These are phyloP conservation scores for Orthochromis malagaraziensis DNA, from an alignment of 2,113 vertebrate genomes.

Conservation along the genomic window DNA sequence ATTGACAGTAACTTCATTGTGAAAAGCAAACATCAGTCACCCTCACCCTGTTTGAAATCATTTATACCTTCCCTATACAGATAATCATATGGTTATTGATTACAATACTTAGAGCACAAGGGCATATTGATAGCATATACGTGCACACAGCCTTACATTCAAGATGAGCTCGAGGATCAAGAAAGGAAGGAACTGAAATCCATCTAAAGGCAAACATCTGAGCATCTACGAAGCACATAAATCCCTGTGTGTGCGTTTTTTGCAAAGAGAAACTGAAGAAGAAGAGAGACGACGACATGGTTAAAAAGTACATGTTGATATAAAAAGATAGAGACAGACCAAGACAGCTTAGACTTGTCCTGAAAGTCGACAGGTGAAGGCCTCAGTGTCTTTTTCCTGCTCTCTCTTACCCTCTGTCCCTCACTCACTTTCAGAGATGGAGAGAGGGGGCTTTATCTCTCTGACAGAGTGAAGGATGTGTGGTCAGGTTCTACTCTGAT, in stretches of 20 bases:
- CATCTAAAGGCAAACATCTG: neutral
- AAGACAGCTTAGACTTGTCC: constrained; percentile 19
- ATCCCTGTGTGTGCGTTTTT: neutral
- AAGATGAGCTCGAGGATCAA: constrained; percentile 18
- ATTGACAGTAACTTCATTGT: constrained; percentile 99
- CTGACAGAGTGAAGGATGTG: constrained; percentile 98
- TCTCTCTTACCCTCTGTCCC: neutral
- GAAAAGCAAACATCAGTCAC: constrained; percentile 87
- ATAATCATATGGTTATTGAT: constrained; percentile 98
- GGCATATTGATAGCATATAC: constrained; percentile 79
- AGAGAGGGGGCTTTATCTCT: constrained; percentile 89
- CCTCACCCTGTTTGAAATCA: constrained; percentile 91
- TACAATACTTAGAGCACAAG: constrained; percentile 83
- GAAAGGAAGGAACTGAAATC: neutral
- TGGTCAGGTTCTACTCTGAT: constrained; percentile 97
- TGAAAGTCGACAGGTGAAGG: constrained; percentile 30
- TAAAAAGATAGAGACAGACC: neutral
- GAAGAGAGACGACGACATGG: neutral
- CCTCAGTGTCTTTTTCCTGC: neutral
- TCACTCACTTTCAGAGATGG: constrained; percentile 84
- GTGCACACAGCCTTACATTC: constrained; percentile 63
- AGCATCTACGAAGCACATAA: neutral
- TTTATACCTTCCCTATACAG: constrained; percentile 86
- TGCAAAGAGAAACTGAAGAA: neutral
- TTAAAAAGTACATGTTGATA: neutral